These are phyloP conservation scores for Ectemnius continuus DNA, from an alignment of 2,888 invertebrate species.

Conservation along the genomic window DNA sequence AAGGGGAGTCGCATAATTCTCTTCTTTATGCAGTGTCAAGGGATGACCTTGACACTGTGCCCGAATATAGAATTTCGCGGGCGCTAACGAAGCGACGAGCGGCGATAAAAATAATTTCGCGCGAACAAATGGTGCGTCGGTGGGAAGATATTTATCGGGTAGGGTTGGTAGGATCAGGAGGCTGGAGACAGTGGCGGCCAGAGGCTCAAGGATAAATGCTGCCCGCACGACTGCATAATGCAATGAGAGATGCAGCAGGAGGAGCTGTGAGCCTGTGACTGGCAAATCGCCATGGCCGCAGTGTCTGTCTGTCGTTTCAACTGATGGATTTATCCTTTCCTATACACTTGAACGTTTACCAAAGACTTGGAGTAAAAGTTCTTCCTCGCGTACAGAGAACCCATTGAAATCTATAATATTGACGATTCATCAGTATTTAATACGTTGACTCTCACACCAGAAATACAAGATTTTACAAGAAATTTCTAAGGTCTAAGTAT, in stretches of 20 bases:
- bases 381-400: too few relatives aligned
- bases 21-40: not conserved
- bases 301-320: conserved; percentile 57
- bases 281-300: conserved; percentile 62
- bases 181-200: conserved; percentile 1
- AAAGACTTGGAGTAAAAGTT: too few relatives aligned
- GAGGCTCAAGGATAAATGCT: conserved; percentile 30
- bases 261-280: conserved; percentile 37
- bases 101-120: conserved; percentile 50
- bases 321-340: conserved; percentile 58
- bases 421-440: too few relatives aligned
- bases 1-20: too few relatives aligned
- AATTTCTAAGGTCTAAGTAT: too few relatives aligned
- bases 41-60: conserved; percentile 50
- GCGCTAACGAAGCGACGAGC: conserved; percentile 34
- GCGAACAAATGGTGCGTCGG: conserved; percentile 57
- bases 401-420: too few relatives aligned
- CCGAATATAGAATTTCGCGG: conserved; percentile 31
- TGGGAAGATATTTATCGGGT: conserved; percentile 39
- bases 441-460: too few relatives aligned
- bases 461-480: too few relatives aligned
- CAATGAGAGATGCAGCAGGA: conserved; percentile 38
- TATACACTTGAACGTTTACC: too few relatives aligned
- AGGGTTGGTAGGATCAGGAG: conserved; percentile 19
- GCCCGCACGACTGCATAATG: conserved; percentile 52